A percentile compares a stretch with the other conserved stretches of the same genome.
These are phyloP conservation scores for Campodea augens DNA, from an alignment of 1,140 invertebrate genomes.

Conservation along the genomic window DNA sequence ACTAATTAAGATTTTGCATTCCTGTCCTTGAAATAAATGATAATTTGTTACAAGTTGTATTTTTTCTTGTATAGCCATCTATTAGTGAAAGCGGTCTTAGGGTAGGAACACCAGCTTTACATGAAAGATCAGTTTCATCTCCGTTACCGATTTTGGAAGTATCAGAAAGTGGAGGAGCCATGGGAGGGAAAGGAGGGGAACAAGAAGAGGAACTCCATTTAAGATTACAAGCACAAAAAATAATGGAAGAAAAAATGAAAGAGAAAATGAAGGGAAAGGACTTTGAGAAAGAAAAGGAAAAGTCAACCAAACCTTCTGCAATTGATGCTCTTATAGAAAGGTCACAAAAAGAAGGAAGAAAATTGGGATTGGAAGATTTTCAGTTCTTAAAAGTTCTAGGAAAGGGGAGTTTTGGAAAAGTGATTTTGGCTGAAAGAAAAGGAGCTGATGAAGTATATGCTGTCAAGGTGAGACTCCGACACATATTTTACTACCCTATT, in stretches of 20 bases:
- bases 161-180: neutral
- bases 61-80: no score
- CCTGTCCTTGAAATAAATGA: no score
- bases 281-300: slow-evolving; percentile 9
- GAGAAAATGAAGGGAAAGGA: slow-evolving; percentile 14
- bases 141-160: neutral
- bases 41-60: no score
- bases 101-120: neutral
- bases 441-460: slow-evolving; percentile 91
- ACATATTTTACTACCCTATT: slow-evolving; percentile 5
- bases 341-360: slow-evolving; percentile 26
- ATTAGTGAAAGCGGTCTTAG: no score
- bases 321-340: slow-evolving; percentile 6
- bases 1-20: no score
- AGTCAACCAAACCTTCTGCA: slow-evolving; percentile 4
- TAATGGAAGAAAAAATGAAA: slow-evolving; percentile 22
- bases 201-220: slow-evolving; percentile 20
- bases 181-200: slow-evolving; percentile 1
- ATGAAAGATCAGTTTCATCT: neutral
- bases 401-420: slow-evolving; percentile 98
- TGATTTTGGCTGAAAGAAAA: slow-evolving; percentile 92
- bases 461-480: slow-evolving; percentile 44
- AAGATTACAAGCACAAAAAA: slow-evolving; percentile 20
- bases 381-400: slow-evolving; percentile 94
- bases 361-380: slow-evolving; percentile 67